A percentile compares a stretch with the other conserved stretches of the same genome.
These are phyloP conservation scores for Neodon shergylaensis DNA, from an alignment of 2,113 vertebrate genomes.

Conservation along the genomic window DNA sequence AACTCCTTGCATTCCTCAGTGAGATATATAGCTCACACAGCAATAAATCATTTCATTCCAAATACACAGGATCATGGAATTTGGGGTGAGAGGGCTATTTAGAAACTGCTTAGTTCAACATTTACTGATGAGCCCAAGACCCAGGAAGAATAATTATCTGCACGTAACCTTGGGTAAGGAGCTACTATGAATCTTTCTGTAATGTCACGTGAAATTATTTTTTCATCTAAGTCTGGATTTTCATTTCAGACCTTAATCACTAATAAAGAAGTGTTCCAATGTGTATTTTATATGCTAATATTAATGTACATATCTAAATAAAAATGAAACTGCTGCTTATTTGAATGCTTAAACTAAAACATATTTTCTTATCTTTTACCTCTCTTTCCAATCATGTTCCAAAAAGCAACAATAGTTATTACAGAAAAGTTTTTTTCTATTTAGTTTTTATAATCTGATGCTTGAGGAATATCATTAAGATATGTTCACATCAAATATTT, in stretches of 20 bases:
- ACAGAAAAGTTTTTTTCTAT: not conserved
- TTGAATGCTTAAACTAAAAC: constrained; percentile 30
- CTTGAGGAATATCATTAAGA: not conserved
- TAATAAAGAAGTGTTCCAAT: not conserved
- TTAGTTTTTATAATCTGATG: constrained; percentile 50
- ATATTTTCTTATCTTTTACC: constrained; percentile 37
- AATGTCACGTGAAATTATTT: constrained; percentile 46
- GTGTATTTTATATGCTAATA: not conserved
- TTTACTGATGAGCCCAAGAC: constrained; percentile 57
- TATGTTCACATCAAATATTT: not conserved
- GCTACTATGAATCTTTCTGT: constrained; percentile 54
- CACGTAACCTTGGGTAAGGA: not conserved
- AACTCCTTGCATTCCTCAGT: constrained; percentile 60
- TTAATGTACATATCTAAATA: constrained; percentile 3
- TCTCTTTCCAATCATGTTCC: not conserved
- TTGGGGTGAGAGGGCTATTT: constrained; percentile 68
- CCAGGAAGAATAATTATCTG: constrained; percentile 45
- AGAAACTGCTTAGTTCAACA: constrained; percentile 67
- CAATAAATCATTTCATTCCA: constrained; percentile 64
- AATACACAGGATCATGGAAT: constrained; percentile 66
- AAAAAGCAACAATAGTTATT: constrained; percentile 54
- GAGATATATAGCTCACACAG: constrained; percentile 41
- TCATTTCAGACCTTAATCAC: constrained; percentile 9
- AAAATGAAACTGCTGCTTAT: constrained; percentile 30
- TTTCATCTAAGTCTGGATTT: constrained; percentile 40